phyloP scores from a whole-genome alignment of 2,113 vertebrate species.

The Heterochromis multidens region DNA sequence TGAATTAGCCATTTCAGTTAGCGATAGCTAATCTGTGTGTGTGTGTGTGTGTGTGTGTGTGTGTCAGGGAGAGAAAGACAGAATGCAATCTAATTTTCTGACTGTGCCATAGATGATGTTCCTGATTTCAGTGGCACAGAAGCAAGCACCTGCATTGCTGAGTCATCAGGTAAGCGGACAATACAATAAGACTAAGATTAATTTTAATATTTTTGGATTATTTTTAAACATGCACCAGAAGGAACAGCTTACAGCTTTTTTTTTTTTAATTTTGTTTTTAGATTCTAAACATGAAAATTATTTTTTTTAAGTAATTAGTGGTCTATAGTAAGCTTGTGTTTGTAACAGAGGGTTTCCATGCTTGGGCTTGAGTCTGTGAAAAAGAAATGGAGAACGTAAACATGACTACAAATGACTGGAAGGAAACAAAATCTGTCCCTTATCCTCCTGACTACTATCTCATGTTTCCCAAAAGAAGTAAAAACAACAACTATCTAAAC shows the following conservation, averaged over 20 bases:
- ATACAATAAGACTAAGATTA: background rate
- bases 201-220: accelerated
- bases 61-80: background rate
- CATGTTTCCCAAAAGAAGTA: background rate
- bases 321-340: background rate
- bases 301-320: background rate
- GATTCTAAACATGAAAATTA: background rate
- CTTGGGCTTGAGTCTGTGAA: background rate
- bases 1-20: slow-evolving; percentile 21
- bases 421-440: background rate
- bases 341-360: background rate
- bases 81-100: slow-evolving; percentile 21
- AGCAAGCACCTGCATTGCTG: slow-evolving; percentile 18
- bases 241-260: background rate
- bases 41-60: background rate
- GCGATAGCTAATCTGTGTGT: background rate
- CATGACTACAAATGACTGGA: background rate
- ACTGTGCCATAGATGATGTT: slow-evolving; percentile 10
- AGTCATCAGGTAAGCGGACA: slow-evolving; percentile 13
- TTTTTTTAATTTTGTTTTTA: background rate
- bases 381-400: background rate
- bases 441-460: background rate
- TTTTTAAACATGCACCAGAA: background rate
- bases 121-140: background rate
- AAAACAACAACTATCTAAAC: background rate